A percentile compares a stretch with the other conserved stretches of the same genome.
These are phyloP conservation scores for Sminthurinus aureus DNA, from an alignment of 2,888 invertebrate genomes.

Conservation along the genomic window DNA sequence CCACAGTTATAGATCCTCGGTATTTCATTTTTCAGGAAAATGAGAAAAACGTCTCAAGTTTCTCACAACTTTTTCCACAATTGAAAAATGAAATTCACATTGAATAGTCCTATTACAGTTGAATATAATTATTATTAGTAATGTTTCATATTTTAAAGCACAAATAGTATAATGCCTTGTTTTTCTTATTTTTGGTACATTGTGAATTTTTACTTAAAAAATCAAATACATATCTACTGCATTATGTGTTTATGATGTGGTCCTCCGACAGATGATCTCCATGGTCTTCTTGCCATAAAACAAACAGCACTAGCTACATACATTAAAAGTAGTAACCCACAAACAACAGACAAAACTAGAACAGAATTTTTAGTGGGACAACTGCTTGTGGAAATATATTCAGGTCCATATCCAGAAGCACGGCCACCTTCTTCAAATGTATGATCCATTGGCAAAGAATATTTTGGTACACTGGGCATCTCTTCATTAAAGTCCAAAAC, in stretches of 20 bases:
- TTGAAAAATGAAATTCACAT: background rate
- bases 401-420: slow-evolving; percentile 37
- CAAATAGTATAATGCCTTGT: background rate
- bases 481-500: slow-evolving; percentile 94
- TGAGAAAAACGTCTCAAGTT: background rate
- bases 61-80: background rate
- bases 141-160: background rate
- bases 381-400: background rate
- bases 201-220: slow-evolving; percentile 2
- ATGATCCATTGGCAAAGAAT: slow-evolving; percentile 38
- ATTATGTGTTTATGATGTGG: slow-evolving; percentile 58
- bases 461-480: slow-evolving; percentile 56
- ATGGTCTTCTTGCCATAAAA: slow-evolving; percentile 60
- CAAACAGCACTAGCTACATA: slow-evolving; percentile 73
- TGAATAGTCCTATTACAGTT: background rate
- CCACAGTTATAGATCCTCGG: slow-evolving; percentile 20
- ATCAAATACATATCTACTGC: slow-evolving; percentile 46
- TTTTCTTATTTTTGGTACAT: background rate
- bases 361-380: slow-evolving; percentile 92
- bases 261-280: slow-evolving; percentile 52
- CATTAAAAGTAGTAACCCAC: slow-evolving; percentile 84
- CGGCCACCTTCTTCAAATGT: slow-evolving; percentile 43
- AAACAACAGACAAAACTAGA: slow-evolving; percentile 88
- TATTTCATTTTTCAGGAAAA: slow-evolving; percentile 1
- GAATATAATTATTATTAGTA: background rate